Base-by-base conservation (phyloP, 2,888 invertebrate genomes). In the Caenorhabditis wallacei region DNA sequence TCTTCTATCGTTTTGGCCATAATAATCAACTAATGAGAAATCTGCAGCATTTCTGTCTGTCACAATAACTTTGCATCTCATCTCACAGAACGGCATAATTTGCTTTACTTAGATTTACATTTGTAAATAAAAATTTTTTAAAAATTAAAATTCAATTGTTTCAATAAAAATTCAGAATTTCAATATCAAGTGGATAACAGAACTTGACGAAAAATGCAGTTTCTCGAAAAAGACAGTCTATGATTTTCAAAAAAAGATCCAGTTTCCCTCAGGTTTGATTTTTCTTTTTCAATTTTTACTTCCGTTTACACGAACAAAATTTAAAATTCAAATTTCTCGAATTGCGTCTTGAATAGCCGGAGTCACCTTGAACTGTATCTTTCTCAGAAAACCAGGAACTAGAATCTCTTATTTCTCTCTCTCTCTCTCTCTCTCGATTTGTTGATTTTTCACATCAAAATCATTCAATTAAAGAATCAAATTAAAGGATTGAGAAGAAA, bases 351-450 rank as follows among this genome's bases (percentile, higher is more conserved):
- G 18, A 30, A 13, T 13, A 30, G 11, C 26, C 1, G n/a, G 10
- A 46, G n/a, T 46, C 63, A 63, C 63, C 64, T 64, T 64, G 64
- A 64, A 64, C 30, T 51, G 7, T 35, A n/a, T 26, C 64, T 43
- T 16, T 63, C 24, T 46, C 26, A 35, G 30, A 51, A n/a, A 35
- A 51, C 24, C 16, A 48, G 64, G 64, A 64, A 64, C 64, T 51
- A 64, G 20, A 64, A 51, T 46, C 4, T 30, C 3, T 46, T 18
- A 3, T 30, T 53, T 26, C 1, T 18, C 26, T 43, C 37, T 3
- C 8, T 30, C 30, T 35, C 18, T 56, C n/a, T n/a, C n/a, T n/a
- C n/a, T n/a, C n/a, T n/a, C n/a, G 10, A 8, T 43, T 63, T 63
- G 48, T 30, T 64, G 64, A 64, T 51, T 61, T 61, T 61, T 26